Evolutionary conservation across 2,797 vertebrate species (phyloP), one percentile per base, ranked within the genome.

Genomic region (Diceros bicornis): DNA sequence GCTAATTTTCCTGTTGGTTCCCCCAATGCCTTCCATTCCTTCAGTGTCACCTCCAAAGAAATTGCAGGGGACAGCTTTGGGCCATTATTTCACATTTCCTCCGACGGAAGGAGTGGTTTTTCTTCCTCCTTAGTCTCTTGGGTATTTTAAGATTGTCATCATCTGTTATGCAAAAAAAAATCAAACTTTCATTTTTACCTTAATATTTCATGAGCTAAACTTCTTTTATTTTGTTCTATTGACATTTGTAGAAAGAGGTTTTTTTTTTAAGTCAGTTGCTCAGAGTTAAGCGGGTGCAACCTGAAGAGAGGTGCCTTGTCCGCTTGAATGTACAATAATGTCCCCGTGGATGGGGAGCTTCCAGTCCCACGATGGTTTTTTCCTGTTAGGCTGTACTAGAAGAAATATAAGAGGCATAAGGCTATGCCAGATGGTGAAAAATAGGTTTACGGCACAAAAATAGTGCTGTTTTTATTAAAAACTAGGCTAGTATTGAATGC

Each of bases 361-460:
- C 23, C 23, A 57, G 37, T 44, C 57, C n/a, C 69, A 29, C 3
- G 8, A 25, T 68, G 34, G 16, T 62, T 93, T 91, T 84, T 92
- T 75, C 71, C 41, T n/a, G 32, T 92, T 44, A n/a, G 79, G 77
- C 91, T 88, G 61, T 78, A 86, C 92, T 84, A 89, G 74, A 93
- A 97, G 62, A 94, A 88, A 94, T n/a, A 17, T 41, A 91, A 69
- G 83, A 97, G 75, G 64, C 88, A 92, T 86, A 97, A 91, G 96
- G 91, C 37, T 68, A 92, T 57, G 50, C 94, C 97, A 97, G 97
- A 97, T 96, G 96, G 97, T 87, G 91, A 88, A 92, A 98, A 94
- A 90, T 92, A 81, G 96, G 96, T 66, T 96, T 88, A 68, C 4
- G 4, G 88, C 91, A 96, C 91, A 75, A 77, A 97, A 96, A 95